Conservation (phyloP, 2,797 vertebrate genomes). For the Holocentrus rufus region DNA sequence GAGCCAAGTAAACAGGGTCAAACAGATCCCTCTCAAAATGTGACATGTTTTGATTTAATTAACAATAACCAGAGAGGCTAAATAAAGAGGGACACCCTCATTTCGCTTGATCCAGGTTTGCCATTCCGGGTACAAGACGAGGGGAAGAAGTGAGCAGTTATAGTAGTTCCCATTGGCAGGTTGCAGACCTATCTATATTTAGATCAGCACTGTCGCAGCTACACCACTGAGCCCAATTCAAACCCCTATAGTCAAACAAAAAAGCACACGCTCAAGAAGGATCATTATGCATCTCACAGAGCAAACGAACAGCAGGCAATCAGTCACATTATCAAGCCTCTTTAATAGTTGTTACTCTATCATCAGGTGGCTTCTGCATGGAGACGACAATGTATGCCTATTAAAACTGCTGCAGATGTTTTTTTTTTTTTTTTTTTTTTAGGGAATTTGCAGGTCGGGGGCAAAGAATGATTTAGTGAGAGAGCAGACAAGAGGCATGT, state of each 20-base stretch:
- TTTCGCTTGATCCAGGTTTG: conserved; percentile 7
- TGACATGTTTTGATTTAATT: not conserved
- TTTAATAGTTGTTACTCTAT: conserved; percentile 6
- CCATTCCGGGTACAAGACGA: conserved; percentile 55
- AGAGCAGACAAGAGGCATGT: not conserved
- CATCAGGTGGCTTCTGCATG: not conserved
- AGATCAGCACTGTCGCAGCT: conserved; percentile 75
- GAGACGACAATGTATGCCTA: conserved; percentile 3
- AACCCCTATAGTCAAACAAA: conserved; percentile 63
- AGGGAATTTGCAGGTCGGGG: not conserved
- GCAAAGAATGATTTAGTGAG: not conserved
- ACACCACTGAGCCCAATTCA: conserved; percentile 71
- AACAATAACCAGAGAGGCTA: not conserved
- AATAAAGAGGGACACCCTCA: not conserved
- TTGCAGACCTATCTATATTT: conserved; percentile 79
- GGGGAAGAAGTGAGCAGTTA: conserved; percentile 42
- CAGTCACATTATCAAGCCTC: conserved; percentile 56
- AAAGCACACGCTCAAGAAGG: conserved; percentile 44
- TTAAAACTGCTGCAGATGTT: not conserved
- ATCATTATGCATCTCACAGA: conserved; percentile 45
- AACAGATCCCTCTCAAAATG: not conserved
- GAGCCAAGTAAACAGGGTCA: not conserved
- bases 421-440: not conserved
- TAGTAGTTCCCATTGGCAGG: conserved; percentile 64
- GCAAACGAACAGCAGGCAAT: conserved; percentile 50